Conservation (phyloP, 2,797 vertebrate species). For the Aphelocoma californica region DNA sequence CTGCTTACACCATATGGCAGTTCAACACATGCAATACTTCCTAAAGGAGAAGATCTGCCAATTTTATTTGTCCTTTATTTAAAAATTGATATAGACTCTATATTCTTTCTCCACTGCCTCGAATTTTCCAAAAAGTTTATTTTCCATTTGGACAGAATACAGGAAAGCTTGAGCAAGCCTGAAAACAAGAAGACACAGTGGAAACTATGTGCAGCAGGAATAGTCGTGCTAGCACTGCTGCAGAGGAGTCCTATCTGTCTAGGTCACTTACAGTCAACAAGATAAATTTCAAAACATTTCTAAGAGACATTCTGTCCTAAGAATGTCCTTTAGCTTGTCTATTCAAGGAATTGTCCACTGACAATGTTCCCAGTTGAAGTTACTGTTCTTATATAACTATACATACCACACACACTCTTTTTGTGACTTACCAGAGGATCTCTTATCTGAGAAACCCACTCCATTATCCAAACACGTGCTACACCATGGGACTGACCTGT, state of each 20-base stretch:
- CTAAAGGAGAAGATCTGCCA: neutral
- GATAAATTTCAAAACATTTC: neutral
- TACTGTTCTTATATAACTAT: neutral
- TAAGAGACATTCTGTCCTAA: neutral
- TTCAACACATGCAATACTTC: neutral
- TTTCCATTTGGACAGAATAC: neutral
- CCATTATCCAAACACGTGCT: slow-evolving; percentile 31
- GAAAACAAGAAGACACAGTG: neutral
- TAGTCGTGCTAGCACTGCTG: accelerated
- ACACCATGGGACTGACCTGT: slow-evolving; percentile 51
- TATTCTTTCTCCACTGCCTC: neutral
- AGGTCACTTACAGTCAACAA: neutral
- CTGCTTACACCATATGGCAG: neutral
- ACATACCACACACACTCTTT: neutral
- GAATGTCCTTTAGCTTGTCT: neutral
- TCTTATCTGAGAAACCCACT: neutral
- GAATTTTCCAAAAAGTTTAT: neutral
- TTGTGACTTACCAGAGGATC: neutral
- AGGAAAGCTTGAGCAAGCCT: neutral
- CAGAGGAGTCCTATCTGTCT: neutral
- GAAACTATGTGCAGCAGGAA: neutral
- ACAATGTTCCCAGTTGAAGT: neutral
- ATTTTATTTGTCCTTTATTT: neutral
- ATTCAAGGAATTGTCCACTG: neutral
- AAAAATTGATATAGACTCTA: neutral